Evolutionary conservation across 2,113 vertebrate species (phyloP), one percentile per base, ranked within the genome.

Genomic region (Alethe diademata): DNA sequence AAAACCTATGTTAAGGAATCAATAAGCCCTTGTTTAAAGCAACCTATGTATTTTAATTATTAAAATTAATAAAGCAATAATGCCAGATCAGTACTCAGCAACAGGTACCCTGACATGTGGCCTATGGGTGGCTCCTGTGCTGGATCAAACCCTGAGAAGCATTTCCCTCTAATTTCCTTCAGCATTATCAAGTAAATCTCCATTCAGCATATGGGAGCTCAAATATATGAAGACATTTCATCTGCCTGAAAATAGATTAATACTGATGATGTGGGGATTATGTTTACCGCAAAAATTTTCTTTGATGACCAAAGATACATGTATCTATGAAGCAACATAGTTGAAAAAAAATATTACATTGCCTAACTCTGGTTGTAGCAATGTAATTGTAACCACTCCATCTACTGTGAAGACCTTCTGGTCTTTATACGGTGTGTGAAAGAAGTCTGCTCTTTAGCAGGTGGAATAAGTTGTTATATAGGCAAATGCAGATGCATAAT

Each of bases 21-120:
- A 51, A 42, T 42, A 6, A 71, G 2, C 4, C 12, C 6, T 56
- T 75, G 19, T 29, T 61, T 71, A 47, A 61, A 18, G 24, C 10
- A 51, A 33, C 8, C 4, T 29, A 35, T 4, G 0, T 14, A 33
- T 75, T 65, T 64, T 54, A 23, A n/a, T 29, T 24, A 51, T 38
- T 66, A 38, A 76, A 81, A 64, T 48, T 47, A 61, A 36, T 31
- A 57, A 24, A 51, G 4, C 3, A 40, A 25, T 43, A 36, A 67
- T 31, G 35, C 8, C 40, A 45, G 60, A 51, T 12, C 28, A 67
- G 3, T 47, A n/a, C 11, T 50, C 31, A 51, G 35, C 17, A 70
- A 19, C 16, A 33, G 8, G 22, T 28, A 11, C 28, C n/a, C 38
- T 3, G 6, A 23, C 11, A 57, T 2, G 2, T 8, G 9, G 8